A percentile compares a stretch with the other conserved stretches of the same genome.
These are phyloP conservation scores for Proisotoma minuta DNA, from an alignment of 2,888 invertebrate genomes.

Conservation along the genomic window DNA sequence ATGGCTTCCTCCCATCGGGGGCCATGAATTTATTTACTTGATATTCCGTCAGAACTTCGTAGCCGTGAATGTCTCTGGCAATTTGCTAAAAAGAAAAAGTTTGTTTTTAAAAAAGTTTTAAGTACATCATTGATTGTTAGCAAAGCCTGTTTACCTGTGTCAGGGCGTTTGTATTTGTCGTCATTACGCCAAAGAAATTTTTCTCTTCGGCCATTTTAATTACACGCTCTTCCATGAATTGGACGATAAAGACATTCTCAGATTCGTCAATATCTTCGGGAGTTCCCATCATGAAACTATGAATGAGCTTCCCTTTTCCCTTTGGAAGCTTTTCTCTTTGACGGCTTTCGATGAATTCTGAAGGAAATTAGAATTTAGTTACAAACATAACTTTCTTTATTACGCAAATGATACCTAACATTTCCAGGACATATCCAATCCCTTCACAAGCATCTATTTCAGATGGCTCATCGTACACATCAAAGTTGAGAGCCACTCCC, in stretches of 20 bases:
- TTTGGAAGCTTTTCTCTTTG: constrained; percentile 52
- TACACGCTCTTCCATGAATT: constrained; percentile 71
- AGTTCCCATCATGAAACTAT: constrained; percentile 79
- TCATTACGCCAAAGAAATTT: constrained; percentile 70
- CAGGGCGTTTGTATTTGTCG: constrained; percentile 82
- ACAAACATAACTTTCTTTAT: not conserved
- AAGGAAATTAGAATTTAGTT: not conserved
- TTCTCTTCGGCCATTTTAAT: constrained; percentile 62
- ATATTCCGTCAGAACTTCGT: constrained; percentile 69
- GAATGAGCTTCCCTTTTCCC: constrained; percentile 66
- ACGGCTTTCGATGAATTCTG: constrained; percentile 29
- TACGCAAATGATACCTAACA: constrained; percentile 19
- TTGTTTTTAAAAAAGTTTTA: not conserved
- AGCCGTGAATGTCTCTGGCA: constrained; percentile 70
- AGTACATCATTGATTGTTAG: not conserved
- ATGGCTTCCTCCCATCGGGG: constrained; percentile 67
- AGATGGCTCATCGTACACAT: constrained; percentile 73
- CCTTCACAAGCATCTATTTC: constrained; percentile 63
- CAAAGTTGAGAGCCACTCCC: constrained; percentile 74
- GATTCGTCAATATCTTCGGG: constrained; percentile 58
- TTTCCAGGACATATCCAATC: constrained; percentile 63
- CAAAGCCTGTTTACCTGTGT: constrained; percentile 52
- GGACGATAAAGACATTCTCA: constrained; percentile 74
- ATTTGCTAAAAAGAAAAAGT: constrained; percentile 59
- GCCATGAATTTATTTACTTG: constrained; percentile 76